A percentile compares a stretch with the other conserved stretches of the same genome.
These are phyloP conservation scores for Drosophila bipectinata DNA, from an alignment of 1,140 invertebrate species.

Conservation along the genomic window DNA sequence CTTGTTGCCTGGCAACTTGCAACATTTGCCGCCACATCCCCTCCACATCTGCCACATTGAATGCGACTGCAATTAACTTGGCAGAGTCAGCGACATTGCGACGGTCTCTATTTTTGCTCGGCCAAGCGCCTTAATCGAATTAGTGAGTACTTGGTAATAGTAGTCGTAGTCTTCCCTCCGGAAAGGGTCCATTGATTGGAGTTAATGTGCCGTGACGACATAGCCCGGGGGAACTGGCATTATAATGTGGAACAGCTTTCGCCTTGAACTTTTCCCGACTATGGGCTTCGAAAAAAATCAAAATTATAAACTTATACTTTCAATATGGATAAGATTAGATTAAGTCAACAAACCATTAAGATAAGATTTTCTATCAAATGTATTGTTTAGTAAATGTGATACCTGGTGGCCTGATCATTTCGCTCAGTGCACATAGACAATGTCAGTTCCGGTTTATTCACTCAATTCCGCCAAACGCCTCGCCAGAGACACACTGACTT, in stretches of 20 bases:
- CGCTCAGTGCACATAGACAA: constrained; percentile 14
- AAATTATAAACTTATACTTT: not conserved
- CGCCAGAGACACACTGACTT: constrained; percentile 33
- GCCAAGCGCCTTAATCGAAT: constrained; percentile 73
- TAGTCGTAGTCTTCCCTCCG: not conserved
- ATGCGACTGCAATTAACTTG: constrained; percentile 60
- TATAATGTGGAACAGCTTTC: constrained; percentile 25
- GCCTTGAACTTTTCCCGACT: constrained; percentile 36
- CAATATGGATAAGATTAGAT: constrained; percentile 1
- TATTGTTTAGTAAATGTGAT: too few relatives aligned
- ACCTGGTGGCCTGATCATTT: not conserved
- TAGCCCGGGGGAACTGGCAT: not conserved
- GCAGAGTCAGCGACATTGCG: constrained; percentile 44
- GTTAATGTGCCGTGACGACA: constrained; percentile 65
- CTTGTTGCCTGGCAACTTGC: constrained; percentile 1
- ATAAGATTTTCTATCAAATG: not conserved
- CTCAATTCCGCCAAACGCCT: constrained; percentile 41
- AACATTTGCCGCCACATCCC: constrained; percentile 31
- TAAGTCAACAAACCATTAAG: not conserved
- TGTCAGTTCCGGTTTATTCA: constrained; percentile 70
- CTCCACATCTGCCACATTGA: constrained; percentile 29
- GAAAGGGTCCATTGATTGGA: constrained; percentile 64
- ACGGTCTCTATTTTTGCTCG: constrained; percentile 42
- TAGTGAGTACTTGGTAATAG: constrained; percentile 25
- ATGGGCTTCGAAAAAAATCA: not conserved